Percentiles rank a stretch among this genome's conserved stretches.
These are phyloP conservation scores for Chrysolina oricalcia DNA, from an alignment of 2,888 invertebrate genomes.

Conservation along the genomic window DNA sequence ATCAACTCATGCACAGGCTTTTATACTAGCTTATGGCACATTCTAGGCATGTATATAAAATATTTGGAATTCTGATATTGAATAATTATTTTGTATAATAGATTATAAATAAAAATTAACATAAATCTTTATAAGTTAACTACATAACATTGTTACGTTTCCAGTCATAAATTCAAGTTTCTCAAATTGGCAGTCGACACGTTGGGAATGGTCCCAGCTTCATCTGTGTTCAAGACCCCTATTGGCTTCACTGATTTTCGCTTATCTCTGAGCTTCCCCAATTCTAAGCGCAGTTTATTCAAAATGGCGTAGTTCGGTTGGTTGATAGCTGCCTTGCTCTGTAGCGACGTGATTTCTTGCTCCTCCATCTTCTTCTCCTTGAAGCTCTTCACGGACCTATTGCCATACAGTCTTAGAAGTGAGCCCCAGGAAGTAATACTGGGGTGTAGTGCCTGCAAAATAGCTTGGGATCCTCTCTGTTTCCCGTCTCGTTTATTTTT, in stretches of 20 bases:
- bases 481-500: conserved; percentile 98
- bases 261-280: conserved; percentile 83
- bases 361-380: conserved; percentile 94
- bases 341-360: conserved; percentile 92
- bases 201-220: conserved; percentile 68
- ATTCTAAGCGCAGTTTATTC: conserved; percentile 87
- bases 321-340: conserved; percentile 90
- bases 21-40: conserved; percentile 15
- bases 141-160: background rate
- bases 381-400: conserved; percentile 90
- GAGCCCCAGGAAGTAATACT: conserved; percentile 97
- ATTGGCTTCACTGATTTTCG: conserved; percentile 73
- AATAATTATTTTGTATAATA: no score
- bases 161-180: conserved; percentile 79
- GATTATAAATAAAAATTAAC: no score
- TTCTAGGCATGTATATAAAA: background rate
- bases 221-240: conserved; percentile 76
- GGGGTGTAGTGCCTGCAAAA: conserved; percentile 94
- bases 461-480: conserved; percentile 95
- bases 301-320: conserved; percentile 94
- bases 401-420: conserved; percentile 92
- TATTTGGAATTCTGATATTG: no score
- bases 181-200: conserved; percentile 85
- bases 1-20: background rate
- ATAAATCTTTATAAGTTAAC: no score